Evolutionary conservation across 2,888 invertebrate genomes (phyloP).

Genomic region (Gymnocheta viridis): DNA sequence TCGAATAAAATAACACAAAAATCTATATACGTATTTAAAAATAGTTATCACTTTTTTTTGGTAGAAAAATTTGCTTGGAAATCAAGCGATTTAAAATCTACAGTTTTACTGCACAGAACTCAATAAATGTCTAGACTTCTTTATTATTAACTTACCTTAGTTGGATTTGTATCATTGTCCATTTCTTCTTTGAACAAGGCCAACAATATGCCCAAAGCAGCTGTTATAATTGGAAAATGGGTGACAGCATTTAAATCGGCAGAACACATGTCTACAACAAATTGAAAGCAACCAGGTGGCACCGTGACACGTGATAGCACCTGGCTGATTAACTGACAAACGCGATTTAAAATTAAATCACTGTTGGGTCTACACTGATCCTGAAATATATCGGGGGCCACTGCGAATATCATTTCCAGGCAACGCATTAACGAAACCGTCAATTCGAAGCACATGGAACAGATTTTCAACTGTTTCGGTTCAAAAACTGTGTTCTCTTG

Average conservation of each 20-base stretch:
- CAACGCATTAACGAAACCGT: conserved; percentile 90
- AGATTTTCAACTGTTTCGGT: conserved; percentile 89
- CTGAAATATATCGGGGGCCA: conserved; percentile 86
- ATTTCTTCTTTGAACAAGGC: conserved; percentile 84
- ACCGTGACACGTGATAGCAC: conserved; percentile 90
- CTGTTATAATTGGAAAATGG: conserved; percentile 86
- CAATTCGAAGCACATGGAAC: conserved; percentile 92
- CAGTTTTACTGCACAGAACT: too few relatives aligned
- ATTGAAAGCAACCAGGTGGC: conserved; percentile 87
- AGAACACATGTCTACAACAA: conserved; percentile 85
- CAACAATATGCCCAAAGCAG: conserved; percentile 86
- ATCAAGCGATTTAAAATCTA: too few relatives aligned
- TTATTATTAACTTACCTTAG: conserved; percentile 76
- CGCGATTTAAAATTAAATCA: conserved; percentile 87
- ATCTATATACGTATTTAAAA: too few relatives aligned
- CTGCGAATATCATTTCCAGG: conserved; percentile 89
- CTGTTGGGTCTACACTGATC: conserved; percentile 86
- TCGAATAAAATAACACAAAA: too few relatives aligned
- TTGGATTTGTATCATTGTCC: conserved; percentile 76
- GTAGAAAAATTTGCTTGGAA: too few relatives aligned
- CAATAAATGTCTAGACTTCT: too few relatives aligned
- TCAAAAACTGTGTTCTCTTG: conserved; percentile 85
- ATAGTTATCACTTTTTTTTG: too few relatives aligned
- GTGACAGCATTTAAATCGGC: conserved; percentile 86
- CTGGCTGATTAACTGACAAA: conserved; percentile 89